phyloP scores from a whole-genome alignment of 2,113 vertebrate genomes.

The Austrofundulus limnaeus region DNA sequence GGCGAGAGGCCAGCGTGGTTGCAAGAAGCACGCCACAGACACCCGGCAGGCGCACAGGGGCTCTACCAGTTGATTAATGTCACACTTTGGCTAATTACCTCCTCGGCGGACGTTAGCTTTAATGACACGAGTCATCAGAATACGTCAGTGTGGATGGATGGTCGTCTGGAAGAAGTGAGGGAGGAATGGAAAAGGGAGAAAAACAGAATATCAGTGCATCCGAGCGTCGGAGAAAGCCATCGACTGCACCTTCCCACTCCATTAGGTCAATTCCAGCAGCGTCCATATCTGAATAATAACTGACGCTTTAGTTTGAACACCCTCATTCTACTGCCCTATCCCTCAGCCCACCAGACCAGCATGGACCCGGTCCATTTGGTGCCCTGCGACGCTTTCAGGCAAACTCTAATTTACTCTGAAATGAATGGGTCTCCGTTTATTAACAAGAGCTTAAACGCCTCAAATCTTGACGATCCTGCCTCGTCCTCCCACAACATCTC shows the following conservation, averaged over 20 bases:
- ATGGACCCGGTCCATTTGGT: slow-evolving; percentile 70
- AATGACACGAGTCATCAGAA: slow-evolving; percentile 82
- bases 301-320: slow-evolving; percentile 58
- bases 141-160: slow-evolving; percentile 74
- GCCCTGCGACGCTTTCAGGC: slow-evolving; percentile 69
- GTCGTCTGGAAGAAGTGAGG: slow-evolving; percentile 43
- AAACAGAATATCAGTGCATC: slow-evolving; percentile 72
- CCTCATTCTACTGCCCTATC: slow-evolving; percentile 53
- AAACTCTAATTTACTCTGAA: slow-evolving; percentile 74
- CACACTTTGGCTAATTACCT: slow-evolving; percentile 80
- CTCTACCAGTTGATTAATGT: slow-evolving; percentile 80
- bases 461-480: slow-evolving; percentile 48
- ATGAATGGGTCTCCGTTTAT: slow-evolving; percentile 68
- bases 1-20: slow-evolving; percentile 51
- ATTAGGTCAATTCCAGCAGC: slow-evolving; percentile 74
- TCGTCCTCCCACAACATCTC: slow-evolving; percentile 43
- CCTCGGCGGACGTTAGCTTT: slow-evolving; percentile 77
- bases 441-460: slow-evolving; percentile 55
- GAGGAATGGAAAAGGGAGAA: slow-evolving; percentile 37
- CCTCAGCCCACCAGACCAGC: slow-evolving; percentile 65
- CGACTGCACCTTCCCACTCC: slow-evolving; percentile 77
- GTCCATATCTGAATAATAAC: slow-evolving; percentile 77
- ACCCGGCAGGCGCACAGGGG: slow-evolving; percentile 61
- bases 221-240: slow-evolving; percentile 72
- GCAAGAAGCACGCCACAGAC: slow-evolving; percentile 67